phyloP scores from a whole-genome alignment of 2,888 invertebrate genomes.

The Drosophila borealis region DNA sequence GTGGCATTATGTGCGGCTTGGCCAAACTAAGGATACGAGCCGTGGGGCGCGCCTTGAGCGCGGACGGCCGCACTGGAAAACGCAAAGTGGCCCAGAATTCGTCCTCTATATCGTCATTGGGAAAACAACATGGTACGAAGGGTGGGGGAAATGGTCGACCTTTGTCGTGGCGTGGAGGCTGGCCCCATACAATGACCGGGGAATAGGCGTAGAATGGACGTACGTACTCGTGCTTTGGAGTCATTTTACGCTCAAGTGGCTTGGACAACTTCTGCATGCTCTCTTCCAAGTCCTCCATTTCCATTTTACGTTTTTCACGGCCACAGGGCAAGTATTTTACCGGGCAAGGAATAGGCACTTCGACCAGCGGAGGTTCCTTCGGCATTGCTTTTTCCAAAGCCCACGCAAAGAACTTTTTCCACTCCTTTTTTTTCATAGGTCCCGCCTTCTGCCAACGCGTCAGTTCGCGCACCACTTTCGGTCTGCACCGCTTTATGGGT shows the following conservation, averaged over 20 bases:
- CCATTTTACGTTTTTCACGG: conserved; percentile 6
- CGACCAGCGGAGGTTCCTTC: conserved; percentile 4
- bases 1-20: conserved; percentile 67
- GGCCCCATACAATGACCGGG: conserved; percentile 64
- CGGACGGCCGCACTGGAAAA: conserved; percentile 69
- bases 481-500: conserved; percentile 27
- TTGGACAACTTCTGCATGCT: conserved; percentile 45
- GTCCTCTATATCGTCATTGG: conserved; percentile 71
- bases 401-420: conserved; percentile 53
- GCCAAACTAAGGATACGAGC: conserved; percentile 68
- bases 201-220: conserved; percentile 50
- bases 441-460: conserved; percentile 65
- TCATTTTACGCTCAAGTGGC: conserved; percentile 53
- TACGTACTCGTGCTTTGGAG: conserved; percentile 55
- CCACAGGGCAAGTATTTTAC: conserved; percentile 47
- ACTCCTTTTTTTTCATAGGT: conserved; percentile 60
- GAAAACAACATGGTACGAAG: conserved; percentile 67
- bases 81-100: conserved; percentile 77
- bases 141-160: conserved; percentile 74
- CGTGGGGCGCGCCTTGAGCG: conserved; percentile 69
- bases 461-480: not conserved
- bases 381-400: conserved; percentile 49
- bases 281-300: conserved; percentile 37
- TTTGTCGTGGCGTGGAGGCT: conserved; percentile 62
- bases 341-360: conserved; percentile 40